Base-by-base conservation (phyloP, 2,888 invertebrate species). In the Adelognathus sp. region DNA sequence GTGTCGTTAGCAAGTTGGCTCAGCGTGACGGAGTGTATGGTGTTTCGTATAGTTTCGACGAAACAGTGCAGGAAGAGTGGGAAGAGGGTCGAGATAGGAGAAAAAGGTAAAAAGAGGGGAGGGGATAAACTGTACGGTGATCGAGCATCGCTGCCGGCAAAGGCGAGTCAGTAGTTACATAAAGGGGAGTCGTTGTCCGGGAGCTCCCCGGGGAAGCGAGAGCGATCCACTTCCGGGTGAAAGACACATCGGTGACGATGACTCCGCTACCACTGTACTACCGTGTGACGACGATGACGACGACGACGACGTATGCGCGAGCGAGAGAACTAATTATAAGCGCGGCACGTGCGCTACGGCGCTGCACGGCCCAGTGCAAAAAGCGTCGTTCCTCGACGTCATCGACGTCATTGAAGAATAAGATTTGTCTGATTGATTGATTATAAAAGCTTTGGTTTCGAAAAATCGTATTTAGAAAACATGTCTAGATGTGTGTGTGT, bases 301-400 rank as follows among this genome's bases (percentile, higher is more conserved):
- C 72, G 70, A 77, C 67, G 77, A 76, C 72, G 77, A 77, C 67
- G 36, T 44, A 66, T n/a, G n/a, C n/a, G n/a, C 44, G 29, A 36
- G 63, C 71, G 36, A 21, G 41, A n/a, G n/a, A 36, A 58, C 77
- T 77, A 73, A 73, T 73, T 56, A 73, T 77, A 77, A 73, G 56
- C 54, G 46, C 50, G 46, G 72, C 67, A 72, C 77, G 77, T 77
- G 72, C 44, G 72, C 44, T 60, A 24, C 44, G 16, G 46, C 50
- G 60, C 56, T 27, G 56, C 44, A n/a, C n/a, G 9, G 11, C 46
- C 9, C 29, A 63, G 54, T 9, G 27, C n/a, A n/a, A n/a, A n/a
- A 44, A 58, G 7, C 33, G 74, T 54, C 63, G n/a, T 60, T 39
- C 52, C 39, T 60, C 67, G 54, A 56, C 44, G 70, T 69, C 44